Conservation (phyloP, 2,888 invertebrate species). For the Macroteleia sp. region DNA sequence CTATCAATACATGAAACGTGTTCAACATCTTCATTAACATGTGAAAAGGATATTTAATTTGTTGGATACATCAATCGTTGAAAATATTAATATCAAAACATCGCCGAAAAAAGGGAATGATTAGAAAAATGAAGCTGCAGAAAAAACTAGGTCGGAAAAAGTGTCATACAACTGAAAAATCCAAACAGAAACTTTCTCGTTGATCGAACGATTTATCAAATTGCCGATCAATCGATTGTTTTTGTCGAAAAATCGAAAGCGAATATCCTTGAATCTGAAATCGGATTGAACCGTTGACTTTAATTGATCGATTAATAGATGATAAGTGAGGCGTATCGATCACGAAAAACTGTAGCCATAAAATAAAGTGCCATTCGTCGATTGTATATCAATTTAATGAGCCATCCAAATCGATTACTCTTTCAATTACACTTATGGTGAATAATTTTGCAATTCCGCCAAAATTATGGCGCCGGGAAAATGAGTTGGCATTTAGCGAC, state of each 20-base stretch:
- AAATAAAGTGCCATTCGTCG: slow-evolving; percentile 26
- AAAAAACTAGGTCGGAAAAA: no score
- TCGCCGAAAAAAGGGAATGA: no score
- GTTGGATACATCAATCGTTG: no score
- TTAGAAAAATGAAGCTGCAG: no score
- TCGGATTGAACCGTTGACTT: slow-evolving; percentile 46
- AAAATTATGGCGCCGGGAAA: slow-evolving; percentile 17
- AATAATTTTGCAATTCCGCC: slow-evolving; percentile 37
- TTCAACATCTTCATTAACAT: no score
- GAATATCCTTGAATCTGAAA: slow-evolving; percentile 40
- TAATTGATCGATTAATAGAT: slow-evolving; percentile 59
- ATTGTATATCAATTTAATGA: slow-evolving; percentile 53
- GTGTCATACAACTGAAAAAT: background rate
- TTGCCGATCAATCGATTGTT: no score
- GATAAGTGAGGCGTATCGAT: slow-evolving; percentile 54
- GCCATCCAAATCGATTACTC: slow-evolving; percentile 42
- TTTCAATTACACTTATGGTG: slow-evolving; percentile 42
- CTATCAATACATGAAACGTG: no score
- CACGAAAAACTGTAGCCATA: slow-evolving; percentile 34
- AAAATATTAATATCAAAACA: no score
- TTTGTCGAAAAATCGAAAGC: slow-evolving; percentile 17
- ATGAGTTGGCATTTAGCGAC: slow-evolving; percentile 7
- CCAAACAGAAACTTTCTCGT: background rate
- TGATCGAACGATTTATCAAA: slow-evolving; percentile 3
- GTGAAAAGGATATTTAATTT: no score